Evolutionary conservation across 2,797 vertebrate species (phyloP).

Genomic region (Platalea minor): DNA sequence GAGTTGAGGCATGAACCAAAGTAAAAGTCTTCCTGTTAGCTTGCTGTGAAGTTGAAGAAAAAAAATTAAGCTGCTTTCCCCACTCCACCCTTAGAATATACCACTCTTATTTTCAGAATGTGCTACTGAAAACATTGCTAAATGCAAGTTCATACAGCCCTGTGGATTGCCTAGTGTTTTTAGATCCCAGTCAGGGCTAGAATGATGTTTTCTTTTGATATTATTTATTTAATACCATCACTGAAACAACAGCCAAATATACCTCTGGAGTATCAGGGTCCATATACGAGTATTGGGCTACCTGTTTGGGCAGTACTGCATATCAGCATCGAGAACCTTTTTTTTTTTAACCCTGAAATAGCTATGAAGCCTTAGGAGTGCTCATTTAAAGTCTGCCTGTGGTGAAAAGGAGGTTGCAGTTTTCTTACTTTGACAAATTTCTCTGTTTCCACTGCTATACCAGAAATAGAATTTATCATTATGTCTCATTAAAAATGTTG

Average conservation of each 20-base stretch:
- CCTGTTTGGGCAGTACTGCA: not conserved
- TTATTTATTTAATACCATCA: not conserved
- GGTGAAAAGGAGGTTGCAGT: not conserved
- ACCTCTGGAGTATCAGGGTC: not conserved
- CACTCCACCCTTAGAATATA: not conserved
- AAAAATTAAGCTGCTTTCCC: not conserved
- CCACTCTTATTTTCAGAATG: not conserved
- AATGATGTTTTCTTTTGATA: not conserved
- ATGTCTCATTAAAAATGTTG: not conserved
- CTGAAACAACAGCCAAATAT: not conserved
- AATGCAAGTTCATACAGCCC: not conserved
- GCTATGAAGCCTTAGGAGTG: not conserved
- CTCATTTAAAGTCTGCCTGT: not conserved
- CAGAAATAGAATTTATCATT: not conserved
- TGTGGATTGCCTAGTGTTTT: not conserved
- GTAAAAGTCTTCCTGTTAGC: not conserved
- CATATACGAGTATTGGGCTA: not conserved
- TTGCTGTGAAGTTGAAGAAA: not conserved
- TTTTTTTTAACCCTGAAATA: not conserved
- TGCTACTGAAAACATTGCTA: not conserved
- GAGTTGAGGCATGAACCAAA: not conserved
- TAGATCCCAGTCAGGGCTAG: not conserved
- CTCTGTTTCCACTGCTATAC: not conserved
- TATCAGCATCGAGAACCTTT: not conserved
- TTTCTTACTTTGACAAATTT: not conserved